Percentiles rank a stretch among this genome's conserved stretches.
Evolutionary conservation across 1,140 invertebrate species (phyloP).

Genomic region (Drosophila azteca): DNA sequence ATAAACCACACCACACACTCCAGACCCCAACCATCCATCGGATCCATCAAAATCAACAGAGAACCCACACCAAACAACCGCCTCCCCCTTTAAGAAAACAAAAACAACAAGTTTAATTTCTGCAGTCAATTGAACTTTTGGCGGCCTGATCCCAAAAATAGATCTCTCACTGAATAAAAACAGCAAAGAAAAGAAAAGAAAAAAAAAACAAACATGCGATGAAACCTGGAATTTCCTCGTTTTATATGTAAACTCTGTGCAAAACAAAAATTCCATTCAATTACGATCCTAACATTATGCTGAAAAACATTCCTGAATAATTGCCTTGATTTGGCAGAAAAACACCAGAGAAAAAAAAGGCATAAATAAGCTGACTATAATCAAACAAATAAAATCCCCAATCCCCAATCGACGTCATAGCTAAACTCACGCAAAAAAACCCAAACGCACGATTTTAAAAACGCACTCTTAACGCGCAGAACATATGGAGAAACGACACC

Average conservation of each 20-base stretch:
- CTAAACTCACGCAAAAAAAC: slow-evolving; percentile 13
- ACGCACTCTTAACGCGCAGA: too few relatives aligned
- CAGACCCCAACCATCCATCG: background rate
- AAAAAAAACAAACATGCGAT: slow-evolving; percentile 22
- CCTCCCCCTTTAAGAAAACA: slow-evolving; percentile 16
- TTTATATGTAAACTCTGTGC: slow-evolving; percentile 55
- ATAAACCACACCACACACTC: too few relatives aligned
- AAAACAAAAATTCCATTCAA: slow-evolving; percentile 36
- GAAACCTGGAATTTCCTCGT: slow-evolving; percentile 42
- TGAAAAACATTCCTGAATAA: slow-evolving; percentile 1
- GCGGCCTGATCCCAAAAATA: slow-evolving; percentile 58
- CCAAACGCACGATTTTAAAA: background rate
- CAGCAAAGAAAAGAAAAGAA: slow-evolving; percentile 9
- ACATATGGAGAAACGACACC: too few relatives aligned
- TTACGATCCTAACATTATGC: too few relatives aligned
- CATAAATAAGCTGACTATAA: slow-evolving; percentile 3
- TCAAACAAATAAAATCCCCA: slow-evolving; percentile 24
- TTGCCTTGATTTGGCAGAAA: slow-evolving; percentile 37
- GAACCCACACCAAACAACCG: slow-evolving; percentile 12
- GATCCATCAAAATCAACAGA: slow-evolving; percentile 21
- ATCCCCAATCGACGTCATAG: slow-evolving; percentile 41
- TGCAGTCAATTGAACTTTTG: slow-evolving; percentile 55
- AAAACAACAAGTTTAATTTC: slow-evolving; percentile 41
- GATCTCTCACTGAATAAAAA: slow-evolving; percentile 49
- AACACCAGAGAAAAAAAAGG: too few relatives aligned